Conservation (phyloP, 2,888 invertebrate species). For the Drosophila flavopinicola region DNA sequence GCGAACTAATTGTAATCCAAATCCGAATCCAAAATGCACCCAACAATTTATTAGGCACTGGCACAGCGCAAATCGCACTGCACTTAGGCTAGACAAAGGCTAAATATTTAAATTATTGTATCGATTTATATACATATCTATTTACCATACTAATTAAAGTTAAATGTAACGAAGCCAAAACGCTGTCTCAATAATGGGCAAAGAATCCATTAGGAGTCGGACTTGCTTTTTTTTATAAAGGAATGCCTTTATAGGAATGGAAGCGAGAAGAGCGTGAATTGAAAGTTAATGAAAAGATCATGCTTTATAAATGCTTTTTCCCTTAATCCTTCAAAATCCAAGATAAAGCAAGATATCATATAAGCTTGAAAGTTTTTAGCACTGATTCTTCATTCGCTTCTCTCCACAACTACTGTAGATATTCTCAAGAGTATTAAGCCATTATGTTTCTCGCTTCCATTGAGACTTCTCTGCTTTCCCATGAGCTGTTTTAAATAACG, state of each 20-base stretch:
- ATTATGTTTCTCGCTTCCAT: neutral
- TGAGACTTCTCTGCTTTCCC: neutral
- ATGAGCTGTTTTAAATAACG: too few species aligned
- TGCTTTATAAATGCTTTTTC: too few species aligned
- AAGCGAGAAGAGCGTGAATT: too few species aligned
- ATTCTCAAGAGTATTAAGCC: too few species aligned
- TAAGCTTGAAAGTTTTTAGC: too few species aligned
- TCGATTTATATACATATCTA: slow-evolving; percentile 69
- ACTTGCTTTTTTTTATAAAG: slow-evolving; percentile 1
- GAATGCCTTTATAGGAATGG: neutral
- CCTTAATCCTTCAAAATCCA: too few species aligned
- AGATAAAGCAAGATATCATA: too few species aligned
- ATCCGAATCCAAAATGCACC: slow-evolving; percentile 54
- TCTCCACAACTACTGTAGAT: too few species aligned
- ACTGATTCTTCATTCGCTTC: neutral
- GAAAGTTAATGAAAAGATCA: too few species aligned
- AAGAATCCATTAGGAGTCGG: slow-evolving; percentile 1
- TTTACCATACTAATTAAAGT: slow-evolving; percentile 80
- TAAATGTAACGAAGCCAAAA: slow-evolving; percentile 66
- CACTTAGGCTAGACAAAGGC: slow-evolving; percentile 75
- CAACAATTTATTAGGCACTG: slow-evolving; percentile 32
- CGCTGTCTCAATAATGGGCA: slow-evolving; percentile 7
- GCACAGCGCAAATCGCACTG: slow-evolving; percentile 42
- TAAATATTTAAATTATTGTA: slow-evolving; percentile 76
- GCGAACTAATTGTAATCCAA: slow-evolving; percentile 50